Percentiles rank a stretch among this genome's conserved stretches.
Conservation (phyloP, 2,888 invertebrate genomes). For the Rhamnusium bicolor region DNA sequence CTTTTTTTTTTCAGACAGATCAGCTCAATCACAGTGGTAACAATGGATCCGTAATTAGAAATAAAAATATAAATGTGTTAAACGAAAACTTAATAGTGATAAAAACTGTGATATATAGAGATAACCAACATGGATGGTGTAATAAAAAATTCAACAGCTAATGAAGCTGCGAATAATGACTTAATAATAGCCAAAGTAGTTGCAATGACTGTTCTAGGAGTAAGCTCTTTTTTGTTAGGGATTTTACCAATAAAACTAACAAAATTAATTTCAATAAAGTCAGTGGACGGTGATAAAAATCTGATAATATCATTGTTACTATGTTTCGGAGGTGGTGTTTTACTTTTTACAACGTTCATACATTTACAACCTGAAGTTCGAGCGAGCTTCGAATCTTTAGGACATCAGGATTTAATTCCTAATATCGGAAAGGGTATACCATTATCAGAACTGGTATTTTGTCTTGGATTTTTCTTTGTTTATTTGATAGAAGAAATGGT, state of each 20-base stretch:
- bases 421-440: slow-evolving; percentile 71
- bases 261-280: slow-evolving; percentile 65
- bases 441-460: slow-evolving; percentile 75
- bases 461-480: slow-evolving; percentile 78
- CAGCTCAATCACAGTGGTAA: neutral
- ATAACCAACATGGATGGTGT: slow-evolving; percentile 43
- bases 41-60: neutral
- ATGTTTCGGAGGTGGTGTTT: slow-evolving; percentile 79
- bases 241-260: slow-evolving; percentile 72
- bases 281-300: slow-evolving; percentile 69
- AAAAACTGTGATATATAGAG: slow-evolving; percentile 36
- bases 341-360: slow-evolving; percentile 78
- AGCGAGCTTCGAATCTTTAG: slow-evolving; percentile 73
- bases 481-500: slow-evolving; percentile 78
- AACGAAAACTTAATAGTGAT: slow-evolving; percentile 17
- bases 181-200: slow-evolving; percentile 75
- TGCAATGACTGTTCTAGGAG: slow-evolving; percentile 75
- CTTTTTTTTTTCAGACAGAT: neutral
- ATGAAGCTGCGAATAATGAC: slow-evolving; percentile 50
- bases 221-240: slow-evolving; percentile 75
- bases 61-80: neutral
- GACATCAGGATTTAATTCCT: slow-evolving; percentile 70
- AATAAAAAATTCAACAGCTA: slow-evolving; percentile 40
- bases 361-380: slow-evolving; percentile 79
- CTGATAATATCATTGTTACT: slow-evolving; percentile 75